A percentile compares a stretch with the other conserved stretches of the same genome.
Conservation (phyloP, 2,888 invertebrate genomes). For the Ernsta delagoae region DNA sequence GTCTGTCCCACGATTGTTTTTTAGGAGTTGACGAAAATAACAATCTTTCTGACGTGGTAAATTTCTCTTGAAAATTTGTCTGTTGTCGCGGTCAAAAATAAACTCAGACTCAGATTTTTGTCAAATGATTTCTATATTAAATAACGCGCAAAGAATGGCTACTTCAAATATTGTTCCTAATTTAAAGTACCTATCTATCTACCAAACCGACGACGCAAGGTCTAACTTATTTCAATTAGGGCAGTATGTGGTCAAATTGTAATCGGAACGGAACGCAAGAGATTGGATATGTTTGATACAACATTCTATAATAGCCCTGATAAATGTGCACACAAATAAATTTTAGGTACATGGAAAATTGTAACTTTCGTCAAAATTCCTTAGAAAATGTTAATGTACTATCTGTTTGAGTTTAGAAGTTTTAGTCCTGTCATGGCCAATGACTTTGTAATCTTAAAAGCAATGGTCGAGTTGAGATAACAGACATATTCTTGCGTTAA, state of each 20-base stretch:
- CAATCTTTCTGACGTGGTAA: too few species aligned
- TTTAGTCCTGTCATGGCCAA: neutral
- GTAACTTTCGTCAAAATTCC: neutral
- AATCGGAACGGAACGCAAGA: slow-evolving; percentile 4
- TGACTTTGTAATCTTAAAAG: neutral
- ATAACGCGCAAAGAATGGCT: too few species aligned
- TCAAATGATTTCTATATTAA: too few species aligned
- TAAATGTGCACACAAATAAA: neutral
- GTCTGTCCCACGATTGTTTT: neutral
- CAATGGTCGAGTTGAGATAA: neutral
- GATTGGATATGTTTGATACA: neutral
- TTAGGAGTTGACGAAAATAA: too few species aligned
- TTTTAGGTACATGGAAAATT: neutral
- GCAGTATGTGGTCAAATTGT: neutral
- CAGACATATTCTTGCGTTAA: neutral
- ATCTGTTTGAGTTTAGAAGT: too few species aligned
- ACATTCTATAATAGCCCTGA: neutral
- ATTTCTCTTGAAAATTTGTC: too few species aligned
- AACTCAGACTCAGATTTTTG: too few species aligned
- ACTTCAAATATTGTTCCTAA: too few species aligned
- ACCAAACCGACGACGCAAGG: too few species aligned
- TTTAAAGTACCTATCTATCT: too few species aligned
- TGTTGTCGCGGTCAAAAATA: too few species aligned
- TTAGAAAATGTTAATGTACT: neutral
- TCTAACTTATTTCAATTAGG: slow-evolving; percentile 2